Evolutionary conservation across 2,888 invertebrate species (phyloP), one percentile per base, ranked within the genome.

Genomic region (Drosophila mulleri): DNA sequence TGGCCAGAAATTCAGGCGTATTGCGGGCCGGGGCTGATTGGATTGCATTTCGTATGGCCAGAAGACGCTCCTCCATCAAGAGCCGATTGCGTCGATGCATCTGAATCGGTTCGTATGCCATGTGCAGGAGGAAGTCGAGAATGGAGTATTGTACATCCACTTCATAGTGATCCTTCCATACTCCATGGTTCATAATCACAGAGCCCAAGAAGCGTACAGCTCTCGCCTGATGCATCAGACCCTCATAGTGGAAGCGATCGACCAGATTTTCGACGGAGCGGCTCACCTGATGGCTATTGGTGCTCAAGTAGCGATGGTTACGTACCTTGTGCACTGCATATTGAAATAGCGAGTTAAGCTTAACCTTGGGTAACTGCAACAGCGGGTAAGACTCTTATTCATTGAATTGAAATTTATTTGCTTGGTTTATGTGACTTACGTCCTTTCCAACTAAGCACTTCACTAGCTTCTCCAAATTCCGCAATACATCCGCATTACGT

Each of bases 71-170:
- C 41, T 79, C 68, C 67, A 92, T 91, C 32, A 65, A 63, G 1
- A 67, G 18, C 47, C 89, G 82, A 54, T 91, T 89, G 12, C 73
- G 80, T 1, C 89, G 84, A 14, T 92, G 68, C 5, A 89, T 89
- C 5, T 90, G 91, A 3, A 92, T 87, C 0, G 93, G 93, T 78
- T 91, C 91, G 50, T 91, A 78, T 0, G 94, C 91, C 12, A 94
- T 75, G 69, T 92, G 84, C 2, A 94, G 74, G 6, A 94, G 73
- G 16, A 94, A 91, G 26, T 93, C 93, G 8, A 94, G 72, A 42
- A 94, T 66, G 0, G 93, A 91, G 94, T 94, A 94, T 70, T 94
- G 93, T 1, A 94, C 81, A 78, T 94, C 94, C 47, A 90, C 81
- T 72, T 92, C 91, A 63, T 91, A 88, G 52, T 92, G 91, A 18